Evolutionary conservation across 2,113 vertebrate species (phyloP).

Genomic region (Stegastes partitus): DNA sequence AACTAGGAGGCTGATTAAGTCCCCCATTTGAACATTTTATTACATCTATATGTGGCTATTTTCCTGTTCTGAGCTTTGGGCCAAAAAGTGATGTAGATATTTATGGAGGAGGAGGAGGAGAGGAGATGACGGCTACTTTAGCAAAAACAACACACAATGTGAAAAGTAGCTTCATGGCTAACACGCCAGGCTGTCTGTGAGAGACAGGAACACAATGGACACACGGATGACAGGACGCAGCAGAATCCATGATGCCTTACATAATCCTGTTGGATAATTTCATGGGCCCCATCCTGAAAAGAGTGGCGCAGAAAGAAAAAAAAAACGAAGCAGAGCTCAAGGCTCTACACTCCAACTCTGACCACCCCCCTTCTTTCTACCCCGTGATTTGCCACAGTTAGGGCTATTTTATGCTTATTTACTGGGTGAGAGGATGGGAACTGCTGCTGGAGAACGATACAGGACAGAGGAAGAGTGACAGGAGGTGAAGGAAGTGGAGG

Average conservation of each 20-base stretch:
- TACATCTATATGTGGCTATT: not conserved
- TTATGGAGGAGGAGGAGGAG: slow-evolving; percentile 3
- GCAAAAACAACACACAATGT: slow-evolving; percentile 16
- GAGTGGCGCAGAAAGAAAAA: slow-evolving; percentile 53
- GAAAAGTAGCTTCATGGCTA: slow-evolving; percentile 40
- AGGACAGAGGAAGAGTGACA: slow-evolving; percentile 28
- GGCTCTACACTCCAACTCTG: slow-evolving; percentile 56
- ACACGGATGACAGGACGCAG: slow-evolving; percentile 64
- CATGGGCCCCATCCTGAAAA: slow-evolving; percentile 81
- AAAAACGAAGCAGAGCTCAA: slow-evolving; percentile 66
- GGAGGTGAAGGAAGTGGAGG: not conserved
- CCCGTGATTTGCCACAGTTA: slow-evolving; percentile 80
- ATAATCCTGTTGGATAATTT: slow-evolving; percentile 86
- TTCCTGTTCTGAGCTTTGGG: not conserved
- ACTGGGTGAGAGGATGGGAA: slow-evolving; percentile 87
- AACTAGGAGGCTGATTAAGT: not conserved
- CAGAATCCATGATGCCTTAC: slow-evolving; percentile 76
- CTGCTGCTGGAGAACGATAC: slow-evolving; percentile 48
- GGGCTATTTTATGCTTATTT: slow-evolving; percentile 90
- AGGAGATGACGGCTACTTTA: not conserved
- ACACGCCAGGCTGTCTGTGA: slow-evolving; percentile 35
- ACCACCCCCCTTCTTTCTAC: slow-evolving; percentile 16
- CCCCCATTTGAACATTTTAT: not conserved
- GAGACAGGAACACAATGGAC: slow-evolving; percentile 48
- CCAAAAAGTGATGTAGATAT: not conserved